Evolutionary conservation across 2,888 invertebrate species (phyloP).

Genomic region (Melanargia galathea): DNA sequence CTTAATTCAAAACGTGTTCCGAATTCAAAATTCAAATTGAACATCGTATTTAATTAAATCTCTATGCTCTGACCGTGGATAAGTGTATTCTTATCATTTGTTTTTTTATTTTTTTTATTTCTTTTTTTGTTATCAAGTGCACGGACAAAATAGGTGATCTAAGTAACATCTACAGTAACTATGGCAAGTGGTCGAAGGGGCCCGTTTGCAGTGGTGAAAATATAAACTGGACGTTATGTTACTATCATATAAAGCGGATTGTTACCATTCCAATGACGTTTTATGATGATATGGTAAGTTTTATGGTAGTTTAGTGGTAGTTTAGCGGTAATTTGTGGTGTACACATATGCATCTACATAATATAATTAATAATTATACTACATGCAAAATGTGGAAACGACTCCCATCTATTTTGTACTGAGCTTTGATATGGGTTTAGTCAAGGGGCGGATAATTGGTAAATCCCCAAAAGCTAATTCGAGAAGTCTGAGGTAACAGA

Average conservation of each 20-base stretch:
- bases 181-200: constrained; percentile 50
- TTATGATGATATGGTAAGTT: constrained; percentile 76
- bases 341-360: too few relatives aligned
- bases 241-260: constrained; percentile 62
- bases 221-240: constrained; percentile 74
- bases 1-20: constrained; percentile 23
- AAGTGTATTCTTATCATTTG: constrained; percentile 15
- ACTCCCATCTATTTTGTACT: too few relatives aligned
- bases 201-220: constrained; percentile 57
- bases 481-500: too few relatives aligned
- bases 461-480: too few relatives aligned
- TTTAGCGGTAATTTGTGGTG: too few relatives aligned
- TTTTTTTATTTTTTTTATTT: constrained; percentile 25
- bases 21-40: constrained; percentile 21
- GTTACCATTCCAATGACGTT: constrained; percentile 71
- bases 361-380: too few relatives aligned
- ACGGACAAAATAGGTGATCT: constrained; percentile 66
- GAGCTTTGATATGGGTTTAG: too few relatives aligned
- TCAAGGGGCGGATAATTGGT: too few relatives aligned
- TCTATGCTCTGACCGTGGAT: neutral
- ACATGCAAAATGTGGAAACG: too few relatives aligned
- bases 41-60: constrained; percentile 5
- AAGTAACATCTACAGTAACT: constrained; percentile 33
- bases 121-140: constrained; percentile 49
- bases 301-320: constrained; percentile 3